Percentiles rank a stretch among this genome's conserved stretches.
phyloP scores from a whole-genome alignment of 2,888 invertebrate species.

The Cantharis flavilabris region DNA sequence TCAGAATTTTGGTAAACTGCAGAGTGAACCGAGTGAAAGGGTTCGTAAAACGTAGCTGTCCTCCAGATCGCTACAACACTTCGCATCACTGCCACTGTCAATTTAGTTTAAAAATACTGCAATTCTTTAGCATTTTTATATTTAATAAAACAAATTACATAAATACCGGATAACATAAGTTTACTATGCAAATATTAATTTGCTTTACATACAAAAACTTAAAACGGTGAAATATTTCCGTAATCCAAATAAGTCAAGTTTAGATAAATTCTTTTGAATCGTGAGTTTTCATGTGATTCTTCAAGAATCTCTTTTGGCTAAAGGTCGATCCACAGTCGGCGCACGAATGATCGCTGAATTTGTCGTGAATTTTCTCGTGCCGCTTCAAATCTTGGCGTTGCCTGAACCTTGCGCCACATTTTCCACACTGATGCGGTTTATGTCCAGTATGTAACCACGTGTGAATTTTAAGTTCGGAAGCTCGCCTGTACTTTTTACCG shows the following conservation, averaged over 20 bases:
- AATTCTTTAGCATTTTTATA: neutral
- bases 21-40: too few relatives aligned
- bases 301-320: conserved; percentile 57
- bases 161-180: neutral
- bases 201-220: neutral
- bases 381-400: conserved; percentile 52
- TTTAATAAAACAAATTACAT: neutral
- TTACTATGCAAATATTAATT: neutral
- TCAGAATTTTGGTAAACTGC: too few relatives aligned
- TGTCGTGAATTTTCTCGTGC: conserved; percentile 54
- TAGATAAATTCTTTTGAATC: neutral
- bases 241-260: neutral
- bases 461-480: conserved; percentile 61
- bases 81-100: too few relatives aligned
- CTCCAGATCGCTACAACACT: too few relatives aligned
- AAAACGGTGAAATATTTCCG: neutral
- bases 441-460: conserved; percentile 62
- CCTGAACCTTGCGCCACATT: conserved; percentile 60
- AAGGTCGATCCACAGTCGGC: conserved; percentile 53
- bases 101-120: neutral
- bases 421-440: conserved; percentile 58
- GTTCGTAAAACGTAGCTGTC: too few relatives aligned
- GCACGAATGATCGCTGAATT: conserved; percentile 51
- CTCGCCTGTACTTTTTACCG: conserved; percentile 60
- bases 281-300: conserved; percentile 42